A percentile compares a stretch with the other conserved stretches of the same genome.
phyloP scores from a whole-genome alignment of 2,113 vertebrate species.

The Mormyrus iriodes region DNA sequence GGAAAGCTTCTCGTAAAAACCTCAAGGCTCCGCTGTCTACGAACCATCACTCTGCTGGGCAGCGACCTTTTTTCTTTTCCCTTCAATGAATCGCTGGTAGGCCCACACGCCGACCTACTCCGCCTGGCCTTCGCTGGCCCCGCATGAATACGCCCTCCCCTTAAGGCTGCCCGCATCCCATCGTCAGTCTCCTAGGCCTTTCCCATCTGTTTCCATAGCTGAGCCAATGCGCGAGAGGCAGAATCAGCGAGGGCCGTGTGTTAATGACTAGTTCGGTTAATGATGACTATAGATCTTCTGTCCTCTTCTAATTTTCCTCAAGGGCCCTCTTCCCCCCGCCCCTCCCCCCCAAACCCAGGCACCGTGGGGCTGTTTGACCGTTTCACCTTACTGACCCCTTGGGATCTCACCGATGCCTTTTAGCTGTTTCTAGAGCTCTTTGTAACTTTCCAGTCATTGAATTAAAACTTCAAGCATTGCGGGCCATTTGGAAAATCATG shows the following conservation, averaged over 20 bases:
- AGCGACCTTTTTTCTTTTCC: conserved; percentile 30
- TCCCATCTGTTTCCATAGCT: neutral
- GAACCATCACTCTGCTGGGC: conserved; percentile 18
- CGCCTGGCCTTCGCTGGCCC: neutral
- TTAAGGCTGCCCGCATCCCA: neutral
- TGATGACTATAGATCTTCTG: neutral
- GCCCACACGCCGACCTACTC: conserved; percentile 37
- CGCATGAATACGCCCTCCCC: neutral
- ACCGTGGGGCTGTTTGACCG: neutral
- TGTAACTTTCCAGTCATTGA: neutral
- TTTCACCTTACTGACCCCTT: neutral
- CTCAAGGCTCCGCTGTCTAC: conserved; percentile 10
- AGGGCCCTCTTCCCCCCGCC: neutral
- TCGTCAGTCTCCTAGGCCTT: neutral
- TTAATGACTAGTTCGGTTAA: neutral
- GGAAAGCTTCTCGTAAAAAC: conserved; percentile 10
- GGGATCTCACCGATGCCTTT: neutral
- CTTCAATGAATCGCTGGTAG: conserved; percentile 38
- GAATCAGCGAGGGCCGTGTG: neutral
- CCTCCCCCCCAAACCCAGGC: neutral
- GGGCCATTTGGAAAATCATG: neutral
- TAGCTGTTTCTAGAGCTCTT: neutral
- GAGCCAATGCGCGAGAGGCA: conserved; percentile 4
- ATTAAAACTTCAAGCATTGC: neutral
- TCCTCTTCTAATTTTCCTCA: neutral